Conservation (phyloP, 37 sponge, comb jelly and placozoan genomes). For the Hormiphora californensis region DNA sequence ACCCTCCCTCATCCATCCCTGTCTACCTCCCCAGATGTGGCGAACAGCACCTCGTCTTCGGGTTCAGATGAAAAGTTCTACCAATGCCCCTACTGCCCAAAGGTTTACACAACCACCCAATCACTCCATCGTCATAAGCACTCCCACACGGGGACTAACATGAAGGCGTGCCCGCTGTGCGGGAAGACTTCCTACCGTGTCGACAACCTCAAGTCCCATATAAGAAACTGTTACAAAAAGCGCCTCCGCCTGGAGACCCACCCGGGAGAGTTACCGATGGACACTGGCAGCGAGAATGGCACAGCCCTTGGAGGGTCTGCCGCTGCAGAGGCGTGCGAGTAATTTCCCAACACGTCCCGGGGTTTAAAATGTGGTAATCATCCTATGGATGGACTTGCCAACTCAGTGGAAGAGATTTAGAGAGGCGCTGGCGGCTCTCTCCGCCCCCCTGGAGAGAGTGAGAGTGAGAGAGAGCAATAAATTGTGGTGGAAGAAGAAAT, state of each 20-base stretch:
- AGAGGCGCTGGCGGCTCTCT: no score
- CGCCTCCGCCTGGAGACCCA: constrained; percentile 28
- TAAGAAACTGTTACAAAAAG: constrained; percentile 50
- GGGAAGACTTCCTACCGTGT: constrained; percentile 40
- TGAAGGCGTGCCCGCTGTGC: constrained; percentile 54
- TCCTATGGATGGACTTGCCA: no score
- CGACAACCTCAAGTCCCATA: constrained; percentile 53
- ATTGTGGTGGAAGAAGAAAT: no score
- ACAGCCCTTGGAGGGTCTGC: no score
- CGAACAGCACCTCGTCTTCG: not conserved
- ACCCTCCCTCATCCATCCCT: not conserved
- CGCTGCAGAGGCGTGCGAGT: no score
- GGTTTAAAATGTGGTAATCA: no score
- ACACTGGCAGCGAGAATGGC: no score
- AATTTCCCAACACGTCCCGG: no score
- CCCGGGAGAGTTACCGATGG: no score
- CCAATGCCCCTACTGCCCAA: constrained; percentile 52
- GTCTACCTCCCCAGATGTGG: not conserved
- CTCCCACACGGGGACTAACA: constrained; percentile 51
- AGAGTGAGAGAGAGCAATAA: no score
- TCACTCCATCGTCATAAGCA: constrained; percentile 37
- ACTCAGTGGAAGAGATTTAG: no score
- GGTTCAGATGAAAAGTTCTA: constrained; percentile 45
- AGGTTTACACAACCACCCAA: constrained; percentile 51
- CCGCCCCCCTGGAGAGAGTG: no score